Evolutionary conservation across 2,113 vertebrate genomes (phyloP).

Genomic region (Cryptotis parvus): DNA sequence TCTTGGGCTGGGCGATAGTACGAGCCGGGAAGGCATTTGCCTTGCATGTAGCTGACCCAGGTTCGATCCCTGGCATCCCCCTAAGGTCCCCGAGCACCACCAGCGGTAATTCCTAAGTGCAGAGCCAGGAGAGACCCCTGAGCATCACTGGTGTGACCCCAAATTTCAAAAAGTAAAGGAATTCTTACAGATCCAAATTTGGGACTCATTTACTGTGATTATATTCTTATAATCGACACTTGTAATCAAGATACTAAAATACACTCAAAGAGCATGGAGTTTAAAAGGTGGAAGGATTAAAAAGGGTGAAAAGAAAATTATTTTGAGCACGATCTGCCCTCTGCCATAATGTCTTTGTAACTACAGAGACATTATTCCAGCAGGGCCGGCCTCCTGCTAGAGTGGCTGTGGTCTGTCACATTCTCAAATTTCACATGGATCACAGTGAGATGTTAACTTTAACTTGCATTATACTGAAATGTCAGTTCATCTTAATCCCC

Average conservation of each 20-base stretch:
- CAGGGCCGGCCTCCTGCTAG: neutral
- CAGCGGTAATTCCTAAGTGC: no score
- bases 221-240: conserved; percentile 24
- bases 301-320: conserved; percentile 22
- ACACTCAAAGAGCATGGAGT: neutral
- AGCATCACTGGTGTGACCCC: no score
- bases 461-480: neutral
- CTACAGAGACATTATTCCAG: neutral
- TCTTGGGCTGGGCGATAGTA: no score
- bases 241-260: conserved; percentile 41
- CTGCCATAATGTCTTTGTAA: neutral
- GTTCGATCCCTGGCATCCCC: no score
- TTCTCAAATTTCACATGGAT: neutral
- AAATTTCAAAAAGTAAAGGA: no score
- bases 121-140: no score
- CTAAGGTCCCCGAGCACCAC: no score
- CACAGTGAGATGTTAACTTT: accelerated
- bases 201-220: neutral
- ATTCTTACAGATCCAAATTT: neutral
- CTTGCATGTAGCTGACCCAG: no score
- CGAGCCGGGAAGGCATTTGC: no score
- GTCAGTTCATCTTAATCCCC: conserved; percentile 14
- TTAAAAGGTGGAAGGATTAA: neutral
- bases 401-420: neutral
- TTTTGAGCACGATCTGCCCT: conserved; percentile 25